phyloP scores from a whole-genome alignment of 1,140 invertebrate species.

The Thaumetopoea pityocampa region DNA sequence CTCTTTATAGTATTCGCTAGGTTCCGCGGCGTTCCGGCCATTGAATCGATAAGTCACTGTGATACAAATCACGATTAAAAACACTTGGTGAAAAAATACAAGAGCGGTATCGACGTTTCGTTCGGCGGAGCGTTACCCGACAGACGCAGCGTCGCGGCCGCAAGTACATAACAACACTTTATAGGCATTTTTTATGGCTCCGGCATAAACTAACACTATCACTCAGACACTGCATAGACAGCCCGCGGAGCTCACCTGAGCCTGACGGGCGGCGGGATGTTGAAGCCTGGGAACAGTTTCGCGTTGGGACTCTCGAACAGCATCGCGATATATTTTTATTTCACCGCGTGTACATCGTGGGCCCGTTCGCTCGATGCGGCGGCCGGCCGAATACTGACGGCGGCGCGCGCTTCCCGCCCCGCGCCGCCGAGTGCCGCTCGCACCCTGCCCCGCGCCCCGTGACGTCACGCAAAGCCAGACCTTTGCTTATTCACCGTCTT shows the following conservation, averaged over 20 bases:
- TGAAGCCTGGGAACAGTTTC: constrained; percentile 71
- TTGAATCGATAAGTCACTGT: constrained; percentile 1
- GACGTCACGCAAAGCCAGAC: constrained; percentile 29
- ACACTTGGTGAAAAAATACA: constrained; percentile 37
- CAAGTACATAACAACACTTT: constrained; percentile 38
- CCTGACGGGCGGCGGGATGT: constrained; percentile 70
- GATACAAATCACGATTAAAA: constrained; percentile 4
- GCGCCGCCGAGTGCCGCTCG: constrained; percentile 14
- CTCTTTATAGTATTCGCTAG: too few species aligned
- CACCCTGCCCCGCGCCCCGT: constrained; percentile 23
- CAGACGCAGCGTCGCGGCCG: constrained; percentile 29
- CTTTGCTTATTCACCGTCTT: constrained; percentile 12
- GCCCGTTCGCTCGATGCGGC: constrained; percentile 44
- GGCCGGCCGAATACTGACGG: constrained; percentile 56
- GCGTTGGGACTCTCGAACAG: constrained; percentile 72
- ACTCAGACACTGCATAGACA: constrained; percentile 26
- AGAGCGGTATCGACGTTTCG: constrained; percentile 57
- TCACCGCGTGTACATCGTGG: constrained; percentile 63
- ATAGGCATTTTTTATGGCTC: constrained; percentile 40
- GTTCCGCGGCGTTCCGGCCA: background rate
- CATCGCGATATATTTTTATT: constrained; percentile 58
- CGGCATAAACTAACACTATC: constrained; percentile 38
- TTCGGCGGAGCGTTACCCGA: constrained; percentile 35
- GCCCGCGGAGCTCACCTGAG: constrained; percentile 53
- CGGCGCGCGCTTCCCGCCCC: constrained; percentile 34